phyloP scores from a whole-genome alignment of 2,888 invertebrate genomes.

The Sisyra terminalis region DNA sequence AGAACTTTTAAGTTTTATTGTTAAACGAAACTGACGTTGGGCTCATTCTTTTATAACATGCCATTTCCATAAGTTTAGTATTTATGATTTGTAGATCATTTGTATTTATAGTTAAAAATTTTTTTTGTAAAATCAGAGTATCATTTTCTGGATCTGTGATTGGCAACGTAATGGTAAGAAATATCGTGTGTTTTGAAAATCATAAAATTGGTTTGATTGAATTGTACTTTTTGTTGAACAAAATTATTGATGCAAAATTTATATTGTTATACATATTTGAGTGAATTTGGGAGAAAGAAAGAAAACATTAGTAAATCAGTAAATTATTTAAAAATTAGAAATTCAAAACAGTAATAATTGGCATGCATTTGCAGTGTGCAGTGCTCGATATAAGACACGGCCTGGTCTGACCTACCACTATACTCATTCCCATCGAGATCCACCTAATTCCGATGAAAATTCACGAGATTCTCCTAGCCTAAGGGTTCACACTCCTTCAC shows the following conservation, averaged over 20 bases:
- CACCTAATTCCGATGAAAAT: slow-evolving; percentile 29
- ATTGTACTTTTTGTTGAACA: not conserved
- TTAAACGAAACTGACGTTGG: too few species aligned
- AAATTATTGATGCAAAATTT: not conserved
- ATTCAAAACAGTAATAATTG: not conserved
- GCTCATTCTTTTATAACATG: too few species aligned
- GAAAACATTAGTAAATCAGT: not conserved
- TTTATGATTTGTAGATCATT: too few species aligned
- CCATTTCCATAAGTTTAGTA: too few species aligned
- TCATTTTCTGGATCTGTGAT: too few species aligned
- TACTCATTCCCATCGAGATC: slow-evolving; percentile 72
- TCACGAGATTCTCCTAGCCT: slow-evolving; percentile 22
- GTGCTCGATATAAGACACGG: slow-evolving; percentile 90
- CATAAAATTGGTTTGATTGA: not conserved
- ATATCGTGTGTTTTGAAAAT: too few species aligned
- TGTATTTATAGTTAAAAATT: too few species aligned
- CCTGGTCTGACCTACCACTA: slow-evolving; percentile 93
- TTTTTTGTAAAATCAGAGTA: too few species aligned
- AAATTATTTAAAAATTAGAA: not conserved
- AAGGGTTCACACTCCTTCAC: slow-evolving; percentile 20
- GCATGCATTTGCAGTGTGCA: slow-evolving; percentile 57
- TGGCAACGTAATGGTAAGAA: too few species aligned
- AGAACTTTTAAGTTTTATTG: too few species aligned
- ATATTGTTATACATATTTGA: not conserved
- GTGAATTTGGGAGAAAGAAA: not conserved